Evolutionary conservation across 2,113 vertebrate genomes (phyloP).

Genomic region (Phasianus colchicus): DNA sequence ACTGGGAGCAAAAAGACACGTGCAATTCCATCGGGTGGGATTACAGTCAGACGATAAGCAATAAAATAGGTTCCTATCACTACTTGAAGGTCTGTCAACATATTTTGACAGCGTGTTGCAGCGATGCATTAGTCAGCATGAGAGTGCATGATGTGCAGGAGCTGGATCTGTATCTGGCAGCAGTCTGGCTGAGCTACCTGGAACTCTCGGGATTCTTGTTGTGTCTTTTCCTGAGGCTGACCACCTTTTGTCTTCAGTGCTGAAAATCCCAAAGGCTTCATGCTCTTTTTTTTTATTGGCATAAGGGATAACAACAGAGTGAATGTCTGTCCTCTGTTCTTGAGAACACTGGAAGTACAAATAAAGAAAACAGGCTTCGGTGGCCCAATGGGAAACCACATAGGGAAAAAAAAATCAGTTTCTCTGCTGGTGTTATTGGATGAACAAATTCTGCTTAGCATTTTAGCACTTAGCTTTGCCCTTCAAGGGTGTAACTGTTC

Average conservation of each 20-base stretch:
- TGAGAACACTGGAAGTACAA: neutral
- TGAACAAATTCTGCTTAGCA: neutral
- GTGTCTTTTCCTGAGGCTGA: neutral
- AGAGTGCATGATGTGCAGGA: neutral
- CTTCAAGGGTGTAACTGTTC: neutral
- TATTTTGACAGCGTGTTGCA: slow-evolving; percentile 20
- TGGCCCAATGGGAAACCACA: neutral
- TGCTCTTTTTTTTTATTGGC: neutral
- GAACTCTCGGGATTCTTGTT: neutral
- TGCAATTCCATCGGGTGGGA: neutral
- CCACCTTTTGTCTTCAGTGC: neutral
- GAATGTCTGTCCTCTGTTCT: neutral
- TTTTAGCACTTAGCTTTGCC: neutral
- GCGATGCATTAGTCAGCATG: slow-evolving; percentile 2
- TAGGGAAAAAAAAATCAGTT: neutral
- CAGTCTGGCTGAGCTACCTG: neutral
- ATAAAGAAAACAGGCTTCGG: neutral
- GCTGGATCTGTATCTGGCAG: neutral
- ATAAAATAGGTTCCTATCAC: neutral
- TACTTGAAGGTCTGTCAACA: neutral
- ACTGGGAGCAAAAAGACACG: neutral
- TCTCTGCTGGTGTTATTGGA: neutral
- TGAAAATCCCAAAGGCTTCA: slow-evolving; percentile 11
- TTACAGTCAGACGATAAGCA: neutral
- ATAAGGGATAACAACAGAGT: neutral